Conservation (phyloP, 2,888 invertebrate genomes). For the Cinara cedri region DNA sequence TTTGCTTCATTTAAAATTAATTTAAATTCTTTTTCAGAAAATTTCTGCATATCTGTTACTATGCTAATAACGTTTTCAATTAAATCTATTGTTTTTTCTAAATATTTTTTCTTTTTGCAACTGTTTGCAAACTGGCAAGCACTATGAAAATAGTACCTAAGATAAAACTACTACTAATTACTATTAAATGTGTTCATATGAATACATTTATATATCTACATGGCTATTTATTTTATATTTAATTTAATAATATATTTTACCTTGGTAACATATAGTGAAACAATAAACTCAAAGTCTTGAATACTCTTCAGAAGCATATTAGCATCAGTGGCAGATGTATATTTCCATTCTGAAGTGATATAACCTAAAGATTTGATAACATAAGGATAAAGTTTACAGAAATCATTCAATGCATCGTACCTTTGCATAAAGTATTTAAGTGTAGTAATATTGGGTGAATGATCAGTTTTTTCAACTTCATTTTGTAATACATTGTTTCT, state of each 20-base stretch:
- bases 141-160: neutral
- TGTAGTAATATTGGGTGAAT: neutral
- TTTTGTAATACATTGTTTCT: no score
- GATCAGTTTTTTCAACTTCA: neutral
- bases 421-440: neutral
- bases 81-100: neutral
- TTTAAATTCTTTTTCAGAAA: slow-evolving; percentile 3
- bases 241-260: neutral
- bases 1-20: neutral
- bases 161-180: neutral
- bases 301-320: neutral
- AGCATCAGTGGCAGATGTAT: slow-evolving; percentile 1
- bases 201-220: no score
- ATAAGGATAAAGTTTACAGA: neutral
- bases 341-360: neutral
- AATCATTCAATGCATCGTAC: neutral
- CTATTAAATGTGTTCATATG: no score
- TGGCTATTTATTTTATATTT: neutral
- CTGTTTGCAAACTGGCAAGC: neutral
- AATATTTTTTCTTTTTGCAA: neutral
- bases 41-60: neutral
- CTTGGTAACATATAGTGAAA: neutral
- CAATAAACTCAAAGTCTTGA: slow-evolving; percentile 4
- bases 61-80: neutral
- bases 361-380: neutral